Evolutionary conservation across 2,888 invertebrate species (phyloP), one percentile per base, ranked within the genome.

Genomic region (Punctoribates punctum): DNA sequence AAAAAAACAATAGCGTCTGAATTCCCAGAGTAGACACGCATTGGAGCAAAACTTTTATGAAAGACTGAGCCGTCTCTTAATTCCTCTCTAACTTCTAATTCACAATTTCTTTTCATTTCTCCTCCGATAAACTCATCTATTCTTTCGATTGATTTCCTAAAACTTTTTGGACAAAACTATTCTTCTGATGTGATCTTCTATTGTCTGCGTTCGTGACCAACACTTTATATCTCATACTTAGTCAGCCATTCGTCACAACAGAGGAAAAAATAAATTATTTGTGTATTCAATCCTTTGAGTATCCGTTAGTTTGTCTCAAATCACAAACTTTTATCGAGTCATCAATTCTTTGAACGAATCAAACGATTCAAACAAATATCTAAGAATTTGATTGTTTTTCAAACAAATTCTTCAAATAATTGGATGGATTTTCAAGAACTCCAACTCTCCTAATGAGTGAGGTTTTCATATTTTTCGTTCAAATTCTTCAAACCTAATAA

Each of bases 101-200:
- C 57, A 25, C 57, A 57, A 57, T 57, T 9, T 25, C 13, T 57
- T 23, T 57, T 57, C 57, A 65, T 65, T 34, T 65, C 65, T 65
- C 34, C 65, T n/a, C 38, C 27, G 65, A 65, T 65, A 34, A 34
- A 15, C 65, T 38, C 57, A 57, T 57, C 57, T 57, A 57, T 57
- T 57, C 23, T 57, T 57, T 57, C 57, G 25, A 57, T 57, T 57
- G 57, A 57, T 57, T 57, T 57, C 57, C 57, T 57, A 23, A 57
- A 57, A 57, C 25, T 57, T 57, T 57, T 57, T 42, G 42, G 42
- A 42, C 42, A 42, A 42, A 23, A 23, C 57, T 57, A 23, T 25
- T 57, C 23, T 57, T 25, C 23, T 57, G 23, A 57, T 57, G 23
- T 57, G 57, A 57, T 57, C 23, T 25, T 25, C 57, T 13, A 23